A percentile compares a stretch with the other conserved stretches of the same genome.
Evolutionary conservation across 2,113 vertebrate genomes (phyloP).

Genomic region (Grus americana): DNA sequence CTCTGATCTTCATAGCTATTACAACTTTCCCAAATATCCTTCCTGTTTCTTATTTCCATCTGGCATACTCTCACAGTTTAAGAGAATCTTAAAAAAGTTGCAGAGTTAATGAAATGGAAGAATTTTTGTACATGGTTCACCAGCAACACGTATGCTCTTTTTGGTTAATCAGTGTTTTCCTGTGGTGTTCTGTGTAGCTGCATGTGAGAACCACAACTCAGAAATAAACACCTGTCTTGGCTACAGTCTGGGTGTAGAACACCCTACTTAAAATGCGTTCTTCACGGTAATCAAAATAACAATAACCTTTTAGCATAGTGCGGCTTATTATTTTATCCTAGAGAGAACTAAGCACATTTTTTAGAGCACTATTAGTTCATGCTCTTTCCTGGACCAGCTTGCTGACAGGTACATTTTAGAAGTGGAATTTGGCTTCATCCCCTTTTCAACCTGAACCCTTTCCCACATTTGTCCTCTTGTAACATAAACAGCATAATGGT

Average conservation of each 20-base stretch:
- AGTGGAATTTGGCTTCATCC: not conserved
- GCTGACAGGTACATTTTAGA: not conserved
- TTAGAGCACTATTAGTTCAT: rapidly evolving
- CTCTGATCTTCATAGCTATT: not conserved
- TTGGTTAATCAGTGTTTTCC: not conserved
- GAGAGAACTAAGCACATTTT: not conserved
- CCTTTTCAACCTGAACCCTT: not conserved
- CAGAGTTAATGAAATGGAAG: not conserved
- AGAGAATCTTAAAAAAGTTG: not conserved
- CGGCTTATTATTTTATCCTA: not conserved
- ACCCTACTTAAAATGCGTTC: not conserved
- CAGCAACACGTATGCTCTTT: not conserved
- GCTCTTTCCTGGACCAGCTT: not conserved
- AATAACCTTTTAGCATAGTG: not conserved
- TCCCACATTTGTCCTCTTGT: not conserved
- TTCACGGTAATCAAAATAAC: not conserved
- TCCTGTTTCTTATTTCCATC: conserved; percentile 6
- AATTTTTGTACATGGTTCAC: not conserved
- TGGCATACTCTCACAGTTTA: not conserved
- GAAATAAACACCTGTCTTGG: not conserved
- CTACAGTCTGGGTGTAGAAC: not conserved
- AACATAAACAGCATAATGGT: not conserved
- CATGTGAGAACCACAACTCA: not conserved
- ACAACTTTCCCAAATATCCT: not conserved
- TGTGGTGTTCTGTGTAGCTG: not conserved